These are phyloP conservation scores for Rhipidura dahli DNA, from an alignment of 2,113 vertebrate species.

Conservation along the genomic window DNA sequence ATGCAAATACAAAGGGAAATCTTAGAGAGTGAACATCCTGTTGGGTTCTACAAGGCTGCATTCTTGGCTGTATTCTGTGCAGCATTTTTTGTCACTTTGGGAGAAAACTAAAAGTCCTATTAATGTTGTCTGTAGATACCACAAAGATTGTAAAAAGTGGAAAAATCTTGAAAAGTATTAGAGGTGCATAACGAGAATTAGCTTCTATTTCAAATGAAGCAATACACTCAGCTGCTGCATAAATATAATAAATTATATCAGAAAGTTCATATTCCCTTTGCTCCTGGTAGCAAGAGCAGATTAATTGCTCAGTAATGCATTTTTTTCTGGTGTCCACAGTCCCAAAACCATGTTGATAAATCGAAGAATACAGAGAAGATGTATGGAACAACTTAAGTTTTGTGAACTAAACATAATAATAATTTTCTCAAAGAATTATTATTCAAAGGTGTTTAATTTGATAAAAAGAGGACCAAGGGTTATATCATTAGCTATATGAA, in stretches of 20 bases:
- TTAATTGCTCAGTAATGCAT: neutral
- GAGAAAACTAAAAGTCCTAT: neutral
- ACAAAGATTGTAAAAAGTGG: neutral
- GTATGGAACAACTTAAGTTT: neutral
- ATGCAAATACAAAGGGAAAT: neutral
- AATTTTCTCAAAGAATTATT: neutral
- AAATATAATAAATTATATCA: neutral
- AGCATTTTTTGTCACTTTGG: neutral
- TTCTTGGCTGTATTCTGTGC: neutral
- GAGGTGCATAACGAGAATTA: neutral
- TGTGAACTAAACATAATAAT: neutral
- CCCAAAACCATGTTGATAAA: neutral
- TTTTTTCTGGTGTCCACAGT: neutral
- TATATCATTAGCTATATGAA: neutral
- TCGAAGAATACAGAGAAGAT: neutral
- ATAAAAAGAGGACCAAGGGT: neutral
- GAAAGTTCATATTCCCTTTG: neutral
- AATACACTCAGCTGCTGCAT: neutral
- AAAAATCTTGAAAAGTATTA: neutral
- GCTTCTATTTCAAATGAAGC: neutral
- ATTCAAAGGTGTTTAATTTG: neutral
- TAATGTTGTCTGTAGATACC: neutral
- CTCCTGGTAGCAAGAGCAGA: neutral
- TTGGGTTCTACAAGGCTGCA: neutral
- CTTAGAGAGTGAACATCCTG: neutral